Evolutionary conservation across 2,113 vertebrate species (phyloP).

Genomic region (Polypterus senegalus): DNA sequence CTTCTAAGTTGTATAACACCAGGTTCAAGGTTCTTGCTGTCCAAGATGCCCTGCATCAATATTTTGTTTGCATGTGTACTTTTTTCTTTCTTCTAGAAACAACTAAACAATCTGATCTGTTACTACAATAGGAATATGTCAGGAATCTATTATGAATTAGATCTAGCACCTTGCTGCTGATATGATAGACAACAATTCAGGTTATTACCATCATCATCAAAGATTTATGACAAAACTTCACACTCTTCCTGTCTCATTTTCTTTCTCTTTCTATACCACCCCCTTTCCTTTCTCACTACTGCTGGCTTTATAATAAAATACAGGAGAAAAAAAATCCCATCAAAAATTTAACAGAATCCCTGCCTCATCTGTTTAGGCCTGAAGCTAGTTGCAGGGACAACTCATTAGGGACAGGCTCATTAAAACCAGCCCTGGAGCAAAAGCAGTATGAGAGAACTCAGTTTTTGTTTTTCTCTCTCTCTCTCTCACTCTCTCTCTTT

Average conservation of each 20-base stretch:
- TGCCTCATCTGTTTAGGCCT: constrained; percentile 79
- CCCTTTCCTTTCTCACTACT: constrained; percentile 25
- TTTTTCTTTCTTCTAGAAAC: not conserved
- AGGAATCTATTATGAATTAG: constrained; percentile 43
- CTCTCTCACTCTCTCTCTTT: constrained; percentile 2
- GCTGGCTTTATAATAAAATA: constrained; percentile 61
- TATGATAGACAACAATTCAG: constrained; percentile 50
- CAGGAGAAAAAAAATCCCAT: constrained; percentile 61
- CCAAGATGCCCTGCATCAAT: too few relatives aligned
- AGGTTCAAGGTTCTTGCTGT: too few relatives aligned
- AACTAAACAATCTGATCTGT: constrained; percentile 17
- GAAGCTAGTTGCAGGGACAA: constrained; percentile 78
- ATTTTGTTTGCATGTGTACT: not conserved
- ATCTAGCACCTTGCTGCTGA: constrained; percentile 38
- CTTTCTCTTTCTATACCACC: constrained; percentile 1
- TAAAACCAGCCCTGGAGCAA: constrained; percentile 76
- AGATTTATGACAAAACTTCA: constrained; percentile 64
- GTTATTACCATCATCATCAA: constrained; percentile 36
- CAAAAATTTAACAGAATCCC: constrained; percentile 80
- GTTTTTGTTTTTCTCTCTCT: constrained; percentile 5
- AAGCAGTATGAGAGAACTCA: constrained; percentile 53
- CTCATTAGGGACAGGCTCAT: constrained; percentile 78
- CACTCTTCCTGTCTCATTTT: constrained; percentile 24
- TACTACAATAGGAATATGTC: constrained; percentile 24
- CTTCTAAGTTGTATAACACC: too few relatives aligned